Evolutionary conservation across 2,888 invertebrate genomes (phyloP).

Genomic region (Busseola fusca): DNA sequence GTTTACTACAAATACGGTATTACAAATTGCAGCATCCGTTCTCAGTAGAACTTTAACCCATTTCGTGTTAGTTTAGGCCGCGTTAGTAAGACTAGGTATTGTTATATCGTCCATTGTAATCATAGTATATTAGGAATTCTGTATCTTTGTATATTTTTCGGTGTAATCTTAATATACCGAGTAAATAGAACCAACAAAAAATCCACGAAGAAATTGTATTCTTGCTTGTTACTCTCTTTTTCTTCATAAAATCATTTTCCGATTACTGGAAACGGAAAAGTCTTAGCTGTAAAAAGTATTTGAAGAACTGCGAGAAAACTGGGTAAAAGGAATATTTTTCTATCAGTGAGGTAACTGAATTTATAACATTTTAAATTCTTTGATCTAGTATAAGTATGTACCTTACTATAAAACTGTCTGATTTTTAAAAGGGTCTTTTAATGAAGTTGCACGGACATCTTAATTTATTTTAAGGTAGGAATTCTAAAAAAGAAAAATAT

Average conservation of each 20-base stretch:
- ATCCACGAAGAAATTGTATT: not conserved
- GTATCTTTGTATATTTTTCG: not conserved
- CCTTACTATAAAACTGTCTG: not conserved
- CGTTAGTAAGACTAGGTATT: slow-evolving; percentile 19
- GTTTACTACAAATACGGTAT: slow-evolving; percentile 25
- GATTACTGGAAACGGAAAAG: slow-evolving; percentile 25
- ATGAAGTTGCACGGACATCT: not conserved
- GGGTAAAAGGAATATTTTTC: slow-evolving; percentile 14
- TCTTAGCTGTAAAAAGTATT: slow-evolving; percentile 34
- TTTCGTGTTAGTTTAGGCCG: slow-evolving; percentile 9
- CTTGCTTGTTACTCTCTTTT: slow-evolving; percentile 1
- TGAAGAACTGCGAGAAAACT: slow-evolving; percentile 10
- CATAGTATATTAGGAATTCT: slow-evolving; percentile 2
- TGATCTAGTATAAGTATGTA: no score
- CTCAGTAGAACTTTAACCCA: slow-evolving; percentile 6
- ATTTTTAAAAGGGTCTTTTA: not conserved
- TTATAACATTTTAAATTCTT: not conserved
- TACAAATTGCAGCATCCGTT: slow-evolving; percentile 12
- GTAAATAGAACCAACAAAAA: slow-evolving; percentile 19
- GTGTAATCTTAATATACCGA: slow-evolving; percentile 8
- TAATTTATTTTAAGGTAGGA: not conserved
- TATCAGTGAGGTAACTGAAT: not conserved
- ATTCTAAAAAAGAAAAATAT: not conserved
- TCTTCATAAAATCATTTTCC: slow-evolving; percentile 10
- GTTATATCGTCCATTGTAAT: slow-evolving; percentile 39